Percentiles rank a stretch among this genome's conserved stretches.
Conservation (phyloP, 1,140 invertebrate species). For the Meloidogyne exigua region DNA sequence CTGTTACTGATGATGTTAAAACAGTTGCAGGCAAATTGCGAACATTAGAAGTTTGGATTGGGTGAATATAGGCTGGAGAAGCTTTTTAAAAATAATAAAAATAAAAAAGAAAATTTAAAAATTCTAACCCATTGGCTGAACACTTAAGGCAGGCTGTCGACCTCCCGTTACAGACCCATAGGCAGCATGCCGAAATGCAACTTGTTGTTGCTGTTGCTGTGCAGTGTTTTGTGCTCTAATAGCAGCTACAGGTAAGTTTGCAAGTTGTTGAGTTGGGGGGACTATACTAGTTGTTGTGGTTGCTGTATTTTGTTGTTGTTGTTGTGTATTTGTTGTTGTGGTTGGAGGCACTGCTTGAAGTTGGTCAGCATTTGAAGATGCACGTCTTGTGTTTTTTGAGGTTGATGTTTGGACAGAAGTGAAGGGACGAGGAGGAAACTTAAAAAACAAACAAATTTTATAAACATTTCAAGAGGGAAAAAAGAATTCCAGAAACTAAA, state of each 20-base stretch:
- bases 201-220: constrained; percentile 17
- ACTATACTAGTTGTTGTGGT: not conserved
- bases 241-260: constrained; percentile 8
- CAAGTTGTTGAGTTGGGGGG: not conserved
- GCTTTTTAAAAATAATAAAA: not conserved
- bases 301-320: not conserved
- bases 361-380: constrained; percentile 42
- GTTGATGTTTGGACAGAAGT: constrained; percentile 29
- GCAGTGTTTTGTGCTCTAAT: constrained; percentile 12
- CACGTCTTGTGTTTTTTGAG: constrained; percentile 32
- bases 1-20: constrained; percentile 1
- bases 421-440: constrained; percentile 31
- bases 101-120: not conserved
- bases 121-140: constrained; percentile 32
- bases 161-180: constrained; percentile 20
- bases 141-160: constrained; percentile 43
- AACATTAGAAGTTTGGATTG: constrained; percentile 40
- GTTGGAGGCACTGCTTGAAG: constrained; percentile 11
- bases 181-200: constrained; percentile 28
- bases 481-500: too few relatives aligned
- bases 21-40: constrained; percentile 28
- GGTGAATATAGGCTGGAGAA: constrained; percentile 37
- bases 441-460: constrained; percentile 21
- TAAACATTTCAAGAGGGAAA: too few relatives aligned
- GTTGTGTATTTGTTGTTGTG: not conserved